Conservation (phyloP, 2,113 vertebrate species). For the Eleginops maclovinus region DNA sequence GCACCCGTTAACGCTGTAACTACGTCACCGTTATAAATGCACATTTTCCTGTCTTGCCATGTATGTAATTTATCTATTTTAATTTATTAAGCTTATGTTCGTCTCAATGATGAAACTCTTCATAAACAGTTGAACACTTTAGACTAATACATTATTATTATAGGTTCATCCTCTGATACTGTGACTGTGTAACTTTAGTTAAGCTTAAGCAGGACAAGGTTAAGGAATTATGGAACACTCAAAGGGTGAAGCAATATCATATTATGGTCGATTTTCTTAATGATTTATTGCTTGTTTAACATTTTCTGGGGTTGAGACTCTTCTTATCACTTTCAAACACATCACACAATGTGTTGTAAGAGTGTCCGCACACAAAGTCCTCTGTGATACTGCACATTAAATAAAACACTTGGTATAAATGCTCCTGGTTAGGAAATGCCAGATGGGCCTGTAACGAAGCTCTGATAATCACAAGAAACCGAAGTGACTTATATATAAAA, state of each 20-base stretch:
- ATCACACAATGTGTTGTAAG: background rate
- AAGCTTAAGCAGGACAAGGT: background rate
- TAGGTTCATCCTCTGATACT: background rate
- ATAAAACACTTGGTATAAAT: slow-evolving; percentile 2
- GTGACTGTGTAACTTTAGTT: slow-evolving; percentile 20
- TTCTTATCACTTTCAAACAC: background rate
- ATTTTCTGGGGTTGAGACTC: slow-evolving; percentile 7
- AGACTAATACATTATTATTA: background rate
- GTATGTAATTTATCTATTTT: slow-evolving; percentile 11
- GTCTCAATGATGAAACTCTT: background rate
- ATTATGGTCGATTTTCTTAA: background rate
- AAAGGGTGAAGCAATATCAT: too few species aligned
- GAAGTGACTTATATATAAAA: slow-evolving; percentile 26
- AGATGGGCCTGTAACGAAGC: background rate
- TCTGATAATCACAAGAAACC: slow-evolving; percentile 17
- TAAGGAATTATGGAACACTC: too few species aligned
- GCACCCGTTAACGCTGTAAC: slow-evolving; percentile 15
- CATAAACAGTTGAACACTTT: background rate
- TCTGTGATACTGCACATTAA: background rate
- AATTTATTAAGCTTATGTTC: background rate
- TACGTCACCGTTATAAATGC: background rate
- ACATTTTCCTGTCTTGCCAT: background rate
- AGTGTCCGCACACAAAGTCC: too few species aligned
- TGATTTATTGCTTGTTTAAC: background rate
- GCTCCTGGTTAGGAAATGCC: background rate